A percentile compares a stretch with the other conserved stretches of the same genome.
Evolutionary conservation across 2,113 vertebrate genomes (phyloP).

Genomic region (Aleadryas rufinucha): DNA sequence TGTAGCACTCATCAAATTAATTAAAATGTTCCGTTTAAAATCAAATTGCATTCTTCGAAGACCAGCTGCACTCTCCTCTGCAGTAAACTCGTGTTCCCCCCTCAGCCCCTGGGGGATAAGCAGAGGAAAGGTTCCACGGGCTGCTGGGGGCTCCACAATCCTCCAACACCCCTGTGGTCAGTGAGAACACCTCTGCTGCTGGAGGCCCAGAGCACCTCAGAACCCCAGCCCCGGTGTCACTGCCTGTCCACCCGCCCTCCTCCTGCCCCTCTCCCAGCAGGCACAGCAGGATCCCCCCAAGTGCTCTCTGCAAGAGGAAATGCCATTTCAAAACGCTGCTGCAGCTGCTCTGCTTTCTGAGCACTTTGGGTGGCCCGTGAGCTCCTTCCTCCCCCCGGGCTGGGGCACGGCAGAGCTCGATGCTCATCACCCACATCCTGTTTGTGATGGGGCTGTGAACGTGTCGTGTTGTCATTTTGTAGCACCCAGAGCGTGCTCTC

Average conservation of each 20-base stretch:
- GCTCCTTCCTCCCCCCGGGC: background rate
- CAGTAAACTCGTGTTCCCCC: background rate
- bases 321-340: rapidly evolving
- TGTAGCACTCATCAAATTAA: background rate
- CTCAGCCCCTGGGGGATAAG: background rate
- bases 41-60: background rate
- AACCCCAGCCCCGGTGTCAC: rapidly evolving
- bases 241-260: rapidly evolving
- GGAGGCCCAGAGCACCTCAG: background rate
- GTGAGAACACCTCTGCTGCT: background rate
- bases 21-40: background rate
- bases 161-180: rapidly evolving
- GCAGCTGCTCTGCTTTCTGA: background rate
- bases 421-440: slow-evolving; percentile 66
- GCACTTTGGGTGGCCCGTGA: background rate
- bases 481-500: background rate
- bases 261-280: rapidly evolving
- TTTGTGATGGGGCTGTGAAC: background rate
- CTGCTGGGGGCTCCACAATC: background rate
- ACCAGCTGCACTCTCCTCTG: background rate
- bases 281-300: background rate
- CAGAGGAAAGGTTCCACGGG: background rate
- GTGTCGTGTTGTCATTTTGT: rapidly evolving
- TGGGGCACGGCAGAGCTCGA: background rate
- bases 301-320: background rate